These are phyloP conservation scores for Leptopilina clavipes DNA, from an alignment of 1,140 invertebrate genomes.

Conservation along the genomic window DNA sequence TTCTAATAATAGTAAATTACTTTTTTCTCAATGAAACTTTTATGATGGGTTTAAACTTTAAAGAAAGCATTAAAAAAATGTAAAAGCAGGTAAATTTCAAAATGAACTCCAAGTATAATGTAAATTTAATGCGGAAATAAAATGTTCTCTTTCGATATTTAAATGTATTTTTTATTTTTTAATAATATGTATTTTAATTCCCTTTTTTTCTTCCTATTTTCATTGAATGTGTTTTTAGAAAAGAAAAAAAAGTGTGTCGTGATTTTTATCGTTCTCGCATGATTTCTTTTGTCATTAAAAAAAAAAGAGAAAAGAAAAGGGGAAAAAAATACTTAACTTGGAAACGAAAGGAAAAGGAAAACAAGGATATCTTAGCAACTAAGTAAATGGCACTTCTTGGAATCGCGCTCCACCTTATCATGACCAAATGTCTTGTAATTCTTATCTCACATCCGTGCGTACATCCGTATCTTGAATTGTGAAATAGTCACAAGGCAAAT, in stretches of 20 bases:
- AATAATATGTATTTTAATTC: too few relatives aligned
- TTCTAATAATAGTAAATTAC: too few relatives aligned
- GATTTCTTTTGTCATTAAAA: background rate
- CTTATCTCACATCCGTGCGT: slow-evolving; percentile 27
- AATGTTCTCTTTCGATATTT: background rate
- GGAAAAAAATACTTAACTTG: background rate
- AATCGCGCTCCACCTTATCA: slow-evolving; percentile 13
- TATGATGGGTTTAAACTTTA: too few relatives aligned
- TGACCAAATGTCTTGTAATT: slow-evolving; percentile 20
- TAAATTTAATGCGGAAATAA: too few relatives aligned
- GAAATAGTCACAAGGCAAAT: slow-evolving; percentile 7
- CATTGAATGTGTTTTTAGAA: background rate
- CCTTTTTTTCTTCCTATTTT: background rate
- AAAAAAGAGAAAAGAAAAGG: too few relatives aligned
- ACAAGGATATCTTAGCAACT: slow-evolving; percentile 13
- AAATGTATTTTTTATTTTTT: background rate
- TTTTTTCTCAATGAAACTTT: too few relatives aligned
- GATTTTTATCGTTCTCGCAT: background rate
- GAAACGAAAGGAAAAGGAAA: background rate
- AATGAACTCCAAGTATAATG: too few relatives aligned
- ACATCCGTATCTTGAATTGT: slow-evolving; percentile 2
- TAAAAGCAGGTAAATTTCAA: background rate
- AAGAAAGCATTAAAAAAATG: background rate
- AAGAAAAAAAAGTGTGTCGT: background rate
- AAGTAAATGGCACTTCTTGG: slow-evolving; percentile 20